Base-by-base conservation (phyloP, 2,888 invertebrate species). In the Branchellion lobata region DNA sequence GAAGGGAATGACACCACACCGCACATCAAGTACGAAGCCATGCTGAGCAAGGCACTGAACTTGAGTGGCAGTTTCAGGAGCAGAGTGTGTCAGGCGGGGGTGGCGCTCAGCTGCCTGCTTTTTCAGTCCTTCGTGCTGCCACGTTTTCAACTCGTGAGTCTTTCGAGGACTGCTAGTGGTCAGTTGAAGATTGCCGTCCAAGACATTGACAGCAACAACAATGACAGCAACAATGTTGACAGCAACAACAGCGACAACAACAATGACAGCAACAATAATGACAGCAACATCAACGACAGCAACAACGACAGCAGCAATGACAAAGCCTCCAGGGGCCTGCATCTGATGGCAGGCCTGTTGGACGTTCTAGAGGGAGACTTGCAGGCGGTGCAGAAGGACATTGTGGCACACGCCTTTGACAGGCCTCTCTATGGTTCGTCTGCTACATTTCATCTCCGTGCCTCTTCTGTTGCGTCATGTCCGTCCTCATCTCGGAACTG, bases 21-120 rank as follows among this genome's bases (percentile, higher is more conserved):
- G 18, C 47, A 47, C 47, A 47, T 14, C 47, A 47, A 47, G 11
- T 24, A 24, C n/a, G 21, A 3, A 57, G 31, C 79, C 40, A 78
- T 80, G 53, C 79, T 85, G 79, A 47, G 65, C 14, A 81, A 84
- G 61, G 84, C 84, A 33, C 82, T 90, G 18, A 84, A 84, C 65
- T 86, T 90, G 79, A 90, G 91, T 83, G 88, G 88, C 83, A 91
- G 91, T 83, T 90, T 90, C 81, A 91, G 90, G 84, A 91, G 91
- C 83, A 91, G 90, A 85, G 89, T 91, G 85, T 90, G 90, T 47
- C 90, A 90, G 83, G 91, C 91, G 85, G 91, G 91, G 18, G 90
- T 90, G 73, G 88, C 88, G 53, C 87, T 91, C 82, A 87, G 90
- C 81, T 89, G 89, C 85, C 86, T 91, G 81, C 85, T 91, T 36